Evolutionary conservation across 1,140 invertebrate genomes (phyloP), one percentile per base, ranked within the genome.

Genomic region (Magallana angulata): DNA sequence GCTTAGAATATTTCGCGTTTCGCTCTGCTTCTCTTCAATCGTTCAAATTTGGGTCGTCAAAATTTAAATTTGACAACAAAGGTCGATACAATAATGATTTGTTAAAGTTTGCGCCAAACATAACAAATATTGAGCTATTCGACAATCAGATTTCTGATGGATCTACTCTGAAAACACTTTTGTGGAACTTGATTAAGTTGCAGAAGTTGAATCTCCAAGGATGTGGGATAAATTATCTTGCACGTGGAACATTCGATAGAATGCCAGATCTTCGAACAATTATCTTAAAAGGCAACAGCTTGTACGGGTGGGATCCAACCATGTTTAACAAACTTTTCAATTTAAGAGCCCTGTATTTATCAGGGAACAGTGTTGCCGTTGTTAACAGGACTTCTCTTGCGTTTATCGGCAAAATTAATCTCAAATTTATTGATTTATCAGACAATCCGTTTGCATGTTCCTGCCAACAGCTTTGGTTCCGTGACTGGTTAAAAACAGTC

Each of bases 401-500:
- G 48, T 36, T 57, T 57, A 58, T 62, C 57, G n/a, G 14, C 1
- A 2, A 48, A 64, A 57, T 60, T 82, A 30, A 16, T 7, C 71
- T 89, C 3, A 60, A 71, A 68, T 24, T 11, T 64, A 30, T 90
- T 30, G 71, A 89, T 71, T 57, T 90, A 59, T 56, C 56, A 8
- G 59, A 68, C 57, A 90, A 90, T 58, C 89, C 88, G 12, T 90
- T 90, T 81, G 76, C 88, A 7, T 89, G 89, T 82, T 48, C 85
- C 56, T 90, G 89, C 82, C 85, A 89, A 62, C 16, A 87, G 11
- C 14, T 85, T 12, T 85, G 71, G 71, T 87, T 90, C 60, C 59
- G 88, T 18, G 24, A 85, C 30, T 85, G 86, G 87, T 59, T 89
- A 62, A 64, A 85, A 59, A 36, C 85, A 56, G 24, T 76, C 7